Percentiles rank a stretch among this genome's conserved stretches.
Evolutionary conservation across 1,140 invertebrate species (phyloP).

Genomic region (Gryllus bimaculatus): DNA sequence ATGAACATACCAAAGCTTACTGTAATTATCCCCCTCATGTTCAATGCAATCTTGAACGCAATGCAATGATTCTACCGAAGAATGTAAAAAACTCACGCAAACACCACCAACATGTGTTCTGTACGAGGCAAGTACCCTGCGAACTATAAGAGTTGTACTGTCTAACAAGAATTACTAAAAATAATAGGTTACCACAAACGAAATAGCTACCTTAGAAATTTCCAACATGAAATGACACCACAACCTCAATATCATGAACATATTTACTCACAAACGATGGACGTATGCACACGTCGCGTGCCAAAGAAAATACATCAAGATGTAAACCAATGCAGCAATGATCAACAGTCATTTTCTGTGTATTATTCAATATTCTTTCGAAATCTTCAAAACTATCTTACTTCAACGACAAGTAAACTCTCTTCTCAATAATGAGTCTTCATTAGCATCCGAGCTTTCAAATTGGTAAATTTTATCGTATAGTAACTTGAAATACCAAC

Average conservation of each 20-base stretch:
- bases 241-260: neutral
- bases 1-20: neutral
- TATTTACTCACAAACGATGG: neutral
- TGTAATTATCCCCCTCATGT: neutral
- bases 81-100: neutral
- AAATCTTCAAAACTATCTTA: neutral
- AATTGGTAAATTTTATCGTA: neutral
- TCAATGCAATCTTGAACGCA: too few relatives aligned
- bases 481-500: neutral
- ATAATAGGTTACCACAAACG: neutral
- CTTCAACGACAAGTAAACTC: neutral
- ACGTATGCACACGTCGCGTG: neutral
- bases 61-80: neutral
- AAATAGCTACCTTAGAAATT: neutral
- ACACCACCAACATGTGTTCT: neutral
- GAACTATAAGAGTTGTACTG: neutral
- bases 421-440: neutral
- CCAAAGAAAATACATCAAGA: too few relatives aligned
- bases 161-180: neutral
- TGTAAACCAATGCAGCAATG: neutral
- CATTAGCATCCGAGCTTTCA: neutral
- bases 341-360: neutral
- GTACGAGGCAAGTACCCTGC: neutral
- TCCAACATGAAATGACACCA: neutral
- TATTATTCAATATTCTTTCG: neutral